Evolutionary conservation across 2,888 invertebrate species (phyloP).

Genomic region (Nomada lathburiana): DNA sequence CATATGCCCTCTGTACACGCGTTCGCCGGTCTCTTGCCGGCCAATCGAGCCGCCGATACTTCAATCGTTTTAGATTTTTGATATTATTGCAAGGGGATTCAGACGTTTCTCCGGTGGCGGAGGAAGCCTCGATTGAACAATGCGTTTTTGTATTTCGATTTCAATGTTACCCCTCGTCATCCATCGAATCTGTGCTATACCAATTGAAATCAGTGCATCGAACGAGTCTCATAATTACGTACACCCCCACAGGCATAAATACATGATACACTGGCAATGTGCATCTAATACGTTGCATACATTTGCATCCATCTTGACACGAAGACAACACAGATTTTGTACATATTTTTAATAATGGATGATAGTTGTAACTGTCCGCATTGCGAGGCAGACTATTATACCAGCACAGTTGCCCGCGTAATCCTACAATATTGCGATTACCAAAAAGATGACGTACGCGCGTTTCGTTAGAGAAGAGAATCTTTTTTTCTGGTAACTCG

Average conservation of each 20-base stretch:
- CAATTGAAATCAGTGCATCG: conserved; percentile 24
- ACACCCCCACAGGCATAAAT: not conserved
- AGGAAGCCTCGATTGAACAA: conserved; percentile 54
- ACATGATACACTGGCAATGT: not conserved
- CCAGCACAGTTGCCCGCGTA: conserved; percentile 28
- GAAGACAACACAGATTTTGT: conserved; percentile 51
- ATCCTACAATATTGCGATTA: conserved; percentile 25
- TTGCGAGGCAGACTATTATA: conserved; percentile 16
- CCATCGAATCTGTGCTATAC: conserved; percentile 16
- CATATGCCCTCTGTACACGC: conserved; percentile 25
- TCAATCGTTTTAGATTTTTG: conserved; percentile 49
- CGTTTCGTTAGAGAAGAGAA: not conserved
- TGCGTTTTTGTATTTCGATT: conserved; percentile 50
- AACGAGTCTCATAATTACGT: not conserved
- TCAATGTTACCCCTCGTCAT: conserved; percentile 8
- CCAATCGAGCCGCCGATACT: conserved; percentile 30
- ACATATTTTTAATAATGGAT: conserved; percentile 60
- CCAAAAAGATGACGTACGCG: conserved; percentile 12
- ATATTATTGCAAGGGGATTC: conserved; percentile 42
- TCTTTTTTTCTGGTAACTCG: conserved; percentile 29
- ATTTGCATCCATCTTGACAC: not conserved
- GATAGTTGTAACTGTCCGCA: conserved; percentile 48
- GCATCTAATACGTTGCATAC: not conserved
- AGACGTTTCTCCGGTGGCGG: conserved; percentile 39
- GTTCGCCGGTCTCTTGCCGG: conserved; percentile 34